Percentiles rank a stretch among this genome's conserved stretches.
Evolutionary conservation across 2,797 vertebrate species (phyloP).

Genomic region (Darevskia nairensis): DNA sequence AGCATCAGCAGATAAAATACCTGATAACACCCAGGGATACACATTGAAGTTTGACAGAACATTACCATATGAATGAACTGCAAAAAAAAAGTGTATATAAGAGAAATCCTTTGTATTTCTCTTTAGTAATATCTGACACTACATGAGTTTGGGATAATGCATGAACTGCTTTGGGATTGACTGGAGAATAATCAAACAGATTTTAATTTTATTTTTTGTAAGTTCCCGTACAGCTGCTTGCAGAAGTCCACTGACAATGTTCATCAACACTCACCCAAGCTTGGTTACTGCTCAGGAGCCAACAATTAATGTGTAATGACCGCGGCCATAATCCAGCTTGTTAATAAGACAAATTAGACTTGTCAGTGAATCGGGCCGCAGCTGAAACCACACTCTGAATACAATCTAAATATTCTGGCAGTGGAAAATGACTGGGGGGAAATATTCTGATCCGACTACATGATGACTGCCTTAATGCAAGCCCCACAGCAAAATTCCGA

Average conservation of each 20-base stretch:
- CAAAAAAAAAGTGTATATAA: background rate
- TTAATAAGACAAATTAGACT: background rate
- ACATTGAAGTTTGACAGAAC: conserved; percentile 11
- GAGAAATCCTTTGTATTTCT: conserved; percentile 46
- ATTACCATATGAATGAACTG: conserved; percentile 51
- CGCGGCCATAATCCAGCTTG: background rate
- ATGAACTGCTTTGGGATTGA: conserved; percentile 30
- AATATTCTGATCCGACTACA: background rate
- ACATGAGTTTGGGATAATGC: conserved; percentile 45
- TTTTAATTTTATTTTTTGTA: conserved; percentile 22
- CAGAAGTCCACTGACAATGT: conserved; percentile 38
- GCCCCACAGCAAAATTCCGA: background rate
- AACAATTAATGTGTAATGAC: conserved; percentile 22
- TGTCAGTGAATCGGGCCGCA: background rate
- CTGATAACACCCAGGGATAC: conserved; percentile 41
- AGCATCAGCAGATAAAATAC: conserved; percentile 44
- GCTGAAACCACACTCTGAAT: background rate
- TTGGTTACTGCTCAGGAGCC: conserved; percentile 25
- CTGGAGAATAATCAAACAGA: conserved; percentile 48
- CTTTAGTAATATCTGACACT: conserved; percentile 18
- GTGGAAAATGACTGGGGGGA: background rate
- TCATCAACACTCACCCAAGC: conserved; percentile 10
- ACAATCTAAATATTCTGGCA: background rate
- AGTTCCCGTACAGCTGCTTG: conserved; percentile 17
- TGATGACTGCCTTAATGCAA: background rate